These are phyloP conservation scores for Rhabdophis nuchalis DNA, from an alignment of 2,797 vertebrate species.

Conservation along the genomic window DNA sequence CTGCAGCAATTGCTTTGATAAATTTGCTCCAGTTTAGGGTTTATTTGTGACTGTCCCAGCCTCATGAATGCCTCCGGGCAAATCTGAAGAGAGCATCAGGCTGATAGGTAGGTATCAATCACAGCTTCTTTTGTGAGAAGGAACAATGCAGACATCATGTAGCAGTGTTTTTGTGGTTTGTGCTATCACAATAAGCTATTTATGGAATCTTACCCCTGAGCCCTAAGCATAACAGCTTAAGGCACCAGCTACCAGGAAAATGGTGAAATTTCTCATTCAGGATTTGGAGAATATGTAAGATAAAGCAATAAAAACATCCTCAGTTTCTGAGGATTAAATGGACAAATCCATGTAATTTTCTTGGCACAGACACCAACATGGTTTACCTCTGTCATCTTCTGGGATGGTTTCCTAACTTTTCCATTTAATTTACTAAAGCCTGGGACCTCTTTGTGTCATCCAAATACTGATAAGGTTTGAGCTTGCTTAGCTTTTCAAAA, in stretches of 20 bases:
- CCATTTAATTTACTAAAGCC: not conserved
- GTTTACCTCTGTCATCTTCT: not conserved
- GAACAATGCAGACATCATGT: not conserved
- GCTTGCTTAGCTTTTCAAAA: not conserved
- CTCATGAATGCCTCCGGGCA: not conserved
- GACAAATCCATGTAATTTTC: not conserved
- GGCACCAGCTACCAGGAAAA: conserved; percentile 37
- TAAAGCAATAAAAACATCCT: not conserved
- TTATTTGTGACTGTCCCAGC: not conserved
- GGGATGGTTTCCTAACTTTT: not conserved
- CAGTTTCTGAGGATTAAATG: not conserved
- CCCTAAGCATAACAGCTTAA: not conserved
- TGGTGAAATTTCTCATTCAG: conserved; percentile 32
- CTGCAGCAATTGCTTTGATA: not conserved
- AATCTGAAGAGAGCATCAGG: not conserved
- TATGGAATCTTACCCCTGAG: not conserved
- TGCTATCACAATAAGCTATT: not conserved
- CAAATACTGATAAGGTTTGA: not conserved
- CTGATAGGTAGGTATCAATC: not conserved
- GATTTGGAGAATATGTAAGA: conserved; percentile 27
- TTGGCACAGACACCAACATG: not conserved
- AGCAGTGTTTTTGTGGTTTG: not conserved
- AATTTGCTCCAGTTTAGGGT: not conserved
- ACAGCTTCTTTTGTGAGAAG: not conserved
- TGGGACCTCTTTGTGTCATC: not conserved